Base-by-base conservation (phyloP, 2,797 vertebrate species). In the Chiroxiphia lanceolata region DNA sequence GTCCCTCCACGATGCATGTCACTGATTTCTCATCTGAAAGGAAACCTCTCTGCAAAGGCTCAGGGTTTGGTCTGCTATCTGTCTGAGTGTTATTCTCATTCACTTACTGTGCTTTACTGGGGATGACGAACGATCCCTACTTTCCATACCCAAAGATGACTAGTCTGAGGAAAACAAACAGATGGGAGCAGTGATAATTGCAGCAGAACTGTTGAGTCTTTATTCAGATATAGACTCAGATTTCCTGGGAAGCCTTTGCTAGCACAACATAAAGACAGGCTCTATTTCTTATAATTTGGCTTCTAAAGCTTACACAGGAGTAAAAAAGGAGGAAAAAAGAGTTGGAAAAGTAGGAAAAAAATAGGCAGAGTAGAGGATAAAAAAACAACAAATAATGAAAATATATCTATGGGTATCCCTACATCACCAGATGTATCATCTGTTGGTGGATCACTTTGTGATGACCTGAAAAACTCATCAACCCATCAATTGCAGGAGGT, bases 281-380 rank as follows among this genome's bases (percentile, higher is more conserved):
- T 1, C 7, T 33, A 4, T 53, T 72, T 45, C 23, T 38, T 23
- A 59, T 2, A 54, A 25, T 51, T 69, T 83, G 2, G 14, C 4
- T 83, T 86, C 20, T 72, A 72, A 91, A 78, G 4, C 3, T 34
- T 36, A 21, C 9, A 21, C 4, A 59, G 15, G 6, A 74, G 15
- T 38, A 4, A 60, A 13, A 31, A 31, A 53, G 7, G 11, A 31
- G 17, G 11, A 31, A 31, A 53, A 53, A 53, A 19, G 6, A 19
- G 16, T 18, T 18, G 11, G 51, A 53, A 53, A 53, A 31, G 18
- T 4, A 29, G 6, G 1, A 18, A 36, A 48, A 20, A 17, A 38
- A 4, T 1, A 26, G 3, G 26, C 0, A 9, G 1, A 2, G 2
- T 15, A 60, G 6, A 36, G 3, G 7, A 40, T 15, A 2, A 76